A percentile compares a stretch with the other conserved stretches of the same genome.
phyloP scores from a whole-genome alignment of 1,140 invertebrate species.

The Achatina immaculata region DNA sequence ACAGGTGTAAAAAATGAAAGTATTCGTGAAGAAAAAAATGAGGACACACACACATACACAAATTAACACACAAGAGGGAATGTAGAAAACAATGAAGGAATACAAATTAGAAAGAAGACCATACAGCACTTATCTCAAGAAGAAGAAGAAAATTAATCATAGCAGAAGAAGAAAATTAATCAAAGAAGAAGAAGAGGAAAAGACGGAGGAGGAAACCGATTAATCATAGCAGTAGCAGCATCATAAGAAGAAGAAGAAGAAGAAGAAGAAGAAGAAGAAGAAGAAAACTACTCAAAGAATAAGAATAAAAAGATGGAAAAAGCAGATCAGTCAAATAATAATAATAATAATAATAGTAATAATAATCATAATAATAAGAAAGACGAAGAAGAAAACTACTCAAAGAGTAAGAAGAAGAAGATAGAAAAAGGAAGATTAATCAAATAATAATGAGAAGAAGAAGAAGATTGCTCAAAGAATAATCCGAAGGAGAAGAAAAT shows the following conservation, averaged over 20 bases:
- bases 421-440: constrained; percentile 9
- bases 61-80: too few species aligned
- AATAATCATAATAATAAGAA: constrained; percentile 1
- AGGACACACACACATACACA: too few species aligned
- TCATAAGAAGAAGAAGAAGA: not conserved
- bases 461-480: not conserved
- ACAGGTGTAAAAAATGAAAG: too few species aligned
- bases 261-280: constrained; percentile 14
- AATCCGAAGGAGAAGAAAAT: constrained; percentile 1
- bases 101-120: too few species aligned
- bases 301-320: constrained; percentile 15
- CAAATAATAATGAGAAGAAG: not conserved
- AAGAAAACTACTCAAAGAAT: not conserved
- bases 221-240: not conserved
- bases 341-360: constrained; percentile 1
- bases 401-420: not conserved
- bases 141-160: constrained; percentile 25
- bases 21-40: too few species aligned
- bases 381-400: not conserved
- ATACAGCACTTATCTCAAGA: too few species aligned
- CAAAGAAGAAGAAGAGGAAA: constrained; percentile 30
- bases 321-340: not conserved
- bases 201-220: not conserved
- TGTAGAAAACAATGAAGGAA: too few species aligned
- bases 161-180: constrained; percentile 10